Evolutionary conservation across 2,797 vertebrate species (phyloP).

Genomic region (Gambusia yucatana): DNA sequence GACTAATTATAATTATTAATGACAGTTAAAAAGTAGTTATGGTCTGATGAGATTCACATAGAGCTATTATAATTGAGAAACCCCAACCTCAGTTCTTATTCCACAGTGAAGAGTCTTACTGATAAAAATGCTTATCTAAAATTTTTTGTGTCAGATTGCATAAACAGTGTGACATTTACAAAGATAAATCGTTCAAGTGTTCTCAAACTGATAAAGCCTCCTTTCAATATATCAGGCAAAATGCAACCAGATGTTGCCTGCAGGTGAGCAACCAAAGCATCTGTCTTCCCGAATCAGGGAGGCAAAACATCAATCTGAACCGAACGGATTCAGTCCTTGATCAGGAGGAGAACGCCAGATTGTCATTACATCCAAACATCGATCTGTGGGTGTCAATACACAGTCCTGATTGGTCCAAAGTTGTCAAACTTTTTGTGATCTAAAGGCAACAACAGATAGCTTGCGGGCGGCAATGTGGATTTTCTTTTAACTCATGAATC

Average conservation of each 20-base stretch:
- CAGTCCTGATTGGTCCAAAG: background rate
- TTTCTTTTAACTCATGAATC: background rate
- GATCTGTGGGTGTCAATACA: background rate
- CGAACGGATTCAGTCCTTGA: background rate
- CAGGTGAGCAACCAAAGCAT: conserved; percentile 4
- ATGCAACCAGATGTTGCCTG: background rate
- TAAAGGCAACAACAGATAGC: background rate
- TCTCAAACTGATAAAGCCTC: background rate
- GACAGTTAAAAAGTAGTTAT: background rate
- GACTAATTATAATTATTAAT: background rate
- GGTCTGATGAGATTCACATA: background rate
- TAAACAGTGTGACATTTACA: background rate
- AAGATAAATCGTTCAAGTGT: background rate
- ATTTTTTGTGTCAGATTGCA: background rate
- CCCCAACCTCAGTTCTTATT: background rate
- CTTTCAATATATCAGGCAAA: background rate
- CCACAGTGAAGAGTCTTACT: background rate
- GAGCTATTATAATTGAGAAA: background rate
- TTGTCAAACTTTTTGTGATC: background rate
- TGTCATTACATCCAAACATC: background rate
- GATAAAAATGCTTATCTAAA: background rate
- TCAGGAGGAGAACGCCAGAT: background rate
- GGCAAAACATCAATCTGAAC: background rate
- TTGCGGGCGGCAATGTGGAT: background rate
- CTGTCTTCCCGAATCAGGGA: background rate